phyloP scores from a whole-genome alignment of 2,113 vertebrate species.

The Origma solitaria region DNA sequence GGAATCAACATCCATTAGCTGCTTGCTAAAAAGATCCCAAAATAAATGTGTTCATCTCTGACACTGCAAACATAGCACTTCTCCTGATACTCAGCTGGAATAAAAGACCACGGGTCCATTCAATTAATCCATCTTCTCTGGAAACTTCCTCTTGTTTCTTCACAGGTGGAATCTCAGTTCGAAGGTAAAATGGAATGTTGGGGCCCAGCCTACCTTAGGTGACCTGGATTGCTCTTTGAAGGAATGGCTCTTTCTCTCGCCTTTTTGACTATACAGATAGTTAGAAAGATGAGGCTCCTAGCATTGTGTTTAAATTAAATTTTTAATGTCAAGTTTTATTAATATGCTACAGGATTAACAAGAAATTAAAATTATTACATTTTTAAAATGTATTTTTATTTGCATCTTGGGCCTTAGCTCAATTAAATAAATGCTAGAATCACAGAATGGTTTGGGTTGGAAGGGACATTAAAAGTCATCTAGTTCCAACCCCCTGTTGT shows the following conservation, averaged over 20 bases:
- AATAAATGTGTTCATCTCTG: background rate
- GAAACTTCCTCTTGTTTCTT: background rate
- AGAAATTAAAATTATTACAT: background rate
- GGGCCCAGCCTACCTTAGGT: background rate
- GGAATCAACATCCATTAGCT: background rate
- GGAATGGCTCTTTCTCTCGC: background rate
- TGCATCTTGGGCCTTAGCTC: background rate
- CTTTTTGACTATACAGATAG: background rate
- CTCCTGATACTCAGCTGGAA: background rate
- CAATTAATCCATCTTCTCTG: background rate
- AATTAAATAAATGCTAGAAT: background rate
- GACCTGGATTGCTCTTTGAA: background rate
- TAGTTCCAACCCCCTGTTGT: background rate
- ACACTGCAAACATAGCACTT: background rate
- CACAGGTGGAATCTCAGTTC: background rate
- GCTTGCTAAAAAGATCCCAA: background rate
- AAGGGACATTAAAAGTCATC: background rate
- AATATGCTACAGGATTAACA: background rate
- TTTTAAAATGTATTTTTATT: background rate
- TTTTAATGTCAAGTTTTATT: background rate
- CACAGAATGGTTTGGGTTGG: background rate
- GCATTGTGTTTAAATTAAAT: background rate
- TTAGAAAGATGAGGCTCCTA: background rate
- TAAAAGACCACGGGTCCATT: background rate
- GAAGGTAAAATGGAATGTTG: background rate